Evolutionary conservation across 2,797 vertebrate genomes (phyloP).

Genomic region (Pitangus sulphuratus): DNA sequence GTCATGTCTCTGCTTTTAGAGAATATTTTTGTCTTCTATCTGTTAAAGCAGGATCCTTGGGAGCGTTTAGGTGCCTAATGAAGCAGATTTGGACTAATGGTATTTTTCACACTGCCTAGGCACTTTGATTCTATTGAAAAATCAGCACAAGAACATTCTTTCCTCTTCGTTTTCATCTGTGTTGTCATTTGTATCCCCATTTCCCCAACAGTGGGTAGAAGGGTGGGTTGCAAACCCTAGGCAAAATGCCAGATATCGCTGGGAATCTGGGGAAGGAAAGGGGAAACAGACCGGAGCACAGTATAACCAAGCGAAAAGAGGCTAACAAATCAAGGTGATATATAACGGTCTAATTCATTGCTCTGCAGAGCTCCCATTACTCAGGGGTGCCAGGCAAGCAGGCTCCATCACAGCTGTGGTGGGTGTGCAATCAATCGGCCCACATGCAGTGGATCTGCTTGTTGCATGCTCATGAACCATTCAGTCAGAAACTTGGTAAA

Average conservation of each 20-base stretch:
- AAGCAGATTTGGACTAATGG: background rate
- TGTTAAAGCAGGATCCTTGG: background rate
- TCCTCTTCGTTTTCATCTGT: background rate
- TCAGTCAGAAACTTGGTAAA: background rate
- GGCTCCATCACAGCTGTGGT: background rate
- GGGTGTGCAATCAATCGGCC: background rate
- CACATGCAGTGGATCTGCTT: background rate
- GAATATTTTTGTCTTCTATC: background rate
- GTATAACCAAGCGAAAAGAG: background rate
- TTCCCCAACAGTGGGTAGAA: background rate
- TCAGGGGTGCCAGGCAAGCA: background rate
- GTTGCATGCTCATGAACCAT: background rate
- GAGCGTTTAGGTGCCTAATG: conserved; percentile 27
- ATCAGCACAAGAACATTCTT: background rate
- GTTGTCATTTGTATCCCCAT: background rate
- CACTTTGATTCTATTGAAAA: background rate
- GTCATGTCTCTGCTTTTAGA: background rate
- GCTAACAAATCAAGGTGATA: background rate
- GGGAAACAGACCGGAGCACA: background rate
- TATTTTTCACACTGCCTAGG: background rate
- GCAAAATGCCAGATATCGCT: background rate
- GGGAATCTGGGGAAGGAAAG: background rate
- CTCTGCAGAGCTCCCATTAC: background rate
- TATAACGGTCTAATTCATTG: background rate
- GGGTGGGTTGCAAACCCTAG: background rate